phyloP scores from a whole-genome alignment of 1,140 invertebrate genomes.

The Plodia interpunctella region DNA sequence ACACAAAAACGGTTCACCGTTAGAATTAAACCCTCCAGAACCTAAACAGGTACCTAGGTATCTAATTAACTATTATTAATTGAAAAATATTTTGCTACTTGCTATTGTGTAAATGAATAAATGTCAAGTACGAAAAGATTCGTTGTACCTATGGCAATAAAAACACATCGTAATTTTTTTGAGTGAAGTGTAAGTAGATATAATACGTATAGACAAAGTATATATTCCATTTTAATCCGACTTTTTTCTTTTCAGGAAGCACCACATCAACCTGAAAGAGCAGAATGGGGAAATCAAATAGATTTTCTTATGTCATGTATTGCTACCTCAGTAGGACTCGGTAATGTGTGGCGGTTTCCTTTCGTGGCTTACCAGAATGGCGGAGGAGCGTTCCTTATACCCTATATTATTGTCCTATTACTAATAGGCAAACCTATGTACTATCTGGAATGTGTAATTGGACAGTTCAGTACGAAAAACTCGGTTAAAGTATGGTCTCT shows the following conservation, averaged over 20 bases:
- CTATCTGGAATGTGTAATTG: constrained; percentile 90
- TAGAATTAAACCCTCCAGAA: not conserved
- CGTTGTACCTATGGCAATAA: too few species aligned
- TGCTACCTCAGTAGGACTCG: constrained; percentile 92
- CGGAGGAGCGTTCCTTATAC: constrained; percentile 89
- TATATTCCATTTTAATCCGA: too few species aligned
- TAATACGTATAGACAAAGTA: too few species aligned
- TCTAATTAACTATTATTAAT: not conserved
- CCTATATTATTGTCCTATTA: constrained; percentile 89
- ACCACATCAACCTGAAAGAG: constrained; percentile 67
- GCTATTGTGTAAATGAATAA: too few species aligned
- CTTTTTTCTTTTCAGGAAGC: not conserved
- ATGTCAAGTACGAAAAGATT: too few species aligned
- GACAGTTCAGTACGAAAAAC: constrained; percentile 86
- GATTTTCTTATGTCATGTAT: constrained; percentile 95
- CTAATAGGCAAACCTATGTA: constrained; percentile 93
- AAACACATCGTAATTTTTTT: too few species aligned
- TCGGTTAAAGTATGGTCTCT: constrained; percentile 81
- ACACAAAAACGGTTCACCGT: not conserved
- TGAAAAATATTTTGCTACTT: too few species aligned
- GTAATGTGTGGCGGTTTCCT: constrained; percentile 93
- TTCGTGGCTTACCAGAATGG: constrained; percentile 91
- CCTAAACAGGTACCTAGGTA: not conserved
- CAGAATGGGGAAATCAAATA: constrained; percentile 88
- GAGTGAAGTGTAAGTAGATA: too few species aligned